Evolutionary conservation across 1,140 invertebrate genomes (phyloP).

Genomic region (Calliphora vicina): DNA sequence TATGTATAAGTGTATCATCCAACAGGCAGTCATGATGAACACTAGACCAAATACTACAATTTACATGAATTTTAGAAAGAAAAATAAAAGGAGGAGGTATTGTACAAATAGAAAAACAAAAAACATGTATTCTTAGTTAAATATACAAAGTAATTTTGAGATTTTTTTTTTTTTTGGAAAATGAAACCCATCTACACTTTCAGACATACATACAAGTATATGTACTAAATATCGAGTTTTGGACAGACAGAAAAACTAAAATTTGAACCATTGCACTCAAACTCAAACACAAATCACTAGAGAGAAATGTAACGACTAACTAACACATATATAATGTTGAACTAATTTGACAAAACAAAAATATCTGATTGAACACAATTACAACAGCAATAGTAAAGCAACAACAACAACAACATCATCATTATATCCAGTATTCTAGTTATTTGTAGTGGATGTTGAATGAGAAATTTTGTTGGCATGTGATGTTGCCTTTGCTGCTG

Average conservation of each 20-base stretch:
- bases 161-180: not conserved
- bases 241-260: not conserved
- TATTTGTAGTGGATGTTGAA: not conserved
- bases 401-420: not conserved
- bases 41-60: not conserved
- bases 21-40: not conserved
- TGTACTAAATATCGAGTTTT: not conserved
- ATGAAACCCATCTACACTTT: not conserved
- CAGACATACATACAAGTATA: not conserved
- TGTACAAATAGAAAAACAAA: not conserved
- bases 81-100: not conserved
- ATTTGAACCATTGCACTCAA: not conserved
- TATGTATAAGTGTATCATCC: not conserved
- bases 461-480: not conserved
- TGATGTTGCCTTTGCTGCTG: not conserved
- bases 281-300: not conserved
- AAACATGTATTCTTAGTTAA: not conserved
- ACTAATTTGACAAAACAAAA: constrained; percentile 37
- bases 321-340: constrained; percentile 22
- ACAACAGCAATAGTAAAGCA: constrained; percentile 6
- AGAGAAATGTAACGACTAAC: not conserved
- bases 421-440: not conserved
- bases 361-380: constrained; percentile 34
- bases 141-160: not conserved
- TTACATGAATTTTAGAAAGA: not conserved